Conservation (phyloP, 2,888 invertebrate genomes). For the Cyrtodaria siliqua region DNA sequence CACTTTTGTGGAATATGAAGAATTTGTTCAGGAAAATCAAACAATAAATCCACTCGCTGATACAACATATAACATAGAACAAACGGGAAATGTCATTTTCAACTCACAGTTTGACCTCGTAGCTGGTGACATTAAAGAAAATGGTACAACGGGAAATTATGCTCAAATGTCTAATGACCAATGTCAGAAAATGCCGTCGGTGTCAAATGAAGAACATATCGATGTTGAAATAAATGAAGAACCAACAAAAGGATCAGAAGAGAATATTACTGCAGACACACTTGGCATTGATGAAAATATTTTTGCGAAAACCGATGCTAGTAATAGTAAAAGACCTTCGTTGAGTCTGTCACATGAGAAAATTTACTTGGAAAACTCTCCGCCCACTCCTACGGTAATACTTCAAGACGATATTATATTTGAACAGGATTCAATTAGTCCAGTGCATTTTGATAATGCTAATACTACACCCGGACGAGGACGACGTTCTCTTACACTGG, state of each 20-base stretch:
- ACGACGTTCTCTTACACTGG: slow-evolving; percentile 32
- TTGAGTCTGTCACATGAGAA: slow-evolving; percentile 39
- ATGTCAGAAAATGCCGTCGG: too few relatives aligned
- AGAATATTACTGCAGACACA: neutral
- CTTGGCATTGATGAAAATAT: neutral
- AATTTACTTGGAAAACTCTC: slow-evolving; percentile 41
- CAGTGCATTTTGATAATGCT: slow-evolving; percentile 16
- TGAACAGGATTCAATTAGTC: slow-evolving; percentile 32
- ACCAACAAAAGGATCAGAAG: neutral
- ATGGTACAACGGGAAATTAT: neutral
- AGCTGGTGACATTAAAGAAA: neutral
- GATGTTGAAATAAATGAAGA: neutral
- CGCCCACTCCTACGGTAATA: slow-evolving; percentile 45
- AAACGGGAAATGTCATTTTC: neutral
- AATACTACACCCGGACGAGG: slow-evolving; percentile 13
- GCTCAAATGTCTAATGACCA: too few relatives aligned
- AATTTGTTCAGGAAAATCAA: neutral
- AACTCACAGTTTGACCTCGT: neutral
- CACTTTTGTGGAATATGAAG: too few relatives aligned
- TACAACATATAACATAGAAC: neutral
- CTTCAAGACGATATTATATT: slow-evolving; percentile 53
- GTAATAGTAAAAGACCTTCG: neutral
- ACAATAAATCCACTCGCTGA: neutral
- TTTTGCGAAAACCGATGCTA: neutral
- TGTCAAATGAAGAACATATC: neutral